Conservation (phyloP, 2,113 vertebrate genomes). For the Empidonax alnorum region DNA sequence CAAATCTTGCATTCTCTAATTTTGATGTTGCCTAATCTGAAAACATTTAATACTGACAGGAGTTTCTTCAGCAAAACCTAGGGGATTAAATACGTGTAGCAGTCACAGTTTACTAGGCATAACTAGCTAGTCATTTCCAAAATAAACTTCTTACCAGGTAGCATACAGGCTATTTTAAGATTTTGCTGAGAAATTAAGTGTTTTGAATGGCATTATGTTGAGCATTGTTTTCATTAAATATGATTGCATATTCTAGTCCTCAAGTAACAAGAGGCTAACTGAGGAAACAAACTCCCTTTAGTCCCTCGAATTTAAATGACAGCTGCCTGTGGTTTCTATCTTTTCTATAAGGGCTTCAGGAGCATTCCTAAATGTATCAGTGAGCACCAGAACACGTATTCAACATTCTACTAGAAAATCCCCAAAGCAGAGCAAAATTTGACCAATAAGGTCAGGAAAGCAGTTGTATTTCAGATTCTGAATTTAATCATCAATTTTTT, state of each 20-base stretch:
- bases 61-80: background rate
- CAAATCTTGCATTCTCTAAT: background rate
- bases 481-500: background rate
- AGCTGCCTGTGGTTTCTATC: background rate
- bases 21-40: background rate
- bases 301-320: background rate
- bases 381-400: background rate
- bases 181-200: background rate
- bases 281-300: background rate
- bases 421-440: background rate
- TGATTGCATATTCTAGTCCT: background rate
- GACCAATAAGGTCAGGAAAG: background rate
- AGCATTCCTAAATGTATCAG: background rate
- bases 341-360: background rate
- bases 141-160: background rate
- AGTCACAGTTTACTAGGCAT: background rate
- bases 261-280: background rate
- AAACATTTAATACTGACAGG: background rate
- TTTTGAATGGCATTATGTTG: background rate
- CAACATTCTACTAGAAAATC: background rate
- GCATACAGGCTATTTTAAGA: background rate
- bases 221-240: background rate
- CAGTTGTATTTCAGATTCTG: background rate
- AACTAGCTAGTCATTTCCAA: background rate
- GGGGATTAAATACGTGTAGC: background rate